Percentiles rank a stretch among this genome's conserved stretches.
Conservation (phyloP, 2,888 invertebrate genomes). For the Yponomeuta cagnagella region DNA sequence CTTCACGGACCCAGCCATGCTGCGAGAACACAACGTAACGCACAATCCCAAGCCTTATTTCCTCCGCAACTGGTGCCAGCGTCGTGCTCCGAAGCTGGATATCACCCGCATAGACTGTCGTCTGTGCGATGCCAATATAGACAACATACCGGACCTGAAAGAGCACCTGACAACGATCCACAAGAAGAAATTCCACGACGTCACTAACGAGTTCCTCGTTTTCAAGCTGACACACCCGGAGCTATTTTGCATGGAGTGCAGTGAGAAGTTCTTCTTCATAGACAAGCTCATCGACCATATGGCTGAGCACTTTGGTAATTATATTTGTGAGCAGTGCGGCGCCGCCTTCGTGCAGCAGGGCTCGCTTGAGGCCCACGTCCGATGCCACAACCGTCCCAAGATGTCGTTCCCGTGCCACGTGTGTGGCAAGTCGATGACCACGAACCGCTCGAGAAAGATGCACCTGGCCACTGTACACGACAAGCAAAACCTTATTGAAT, state of each 20-base stretch:
- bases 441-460: constrained; percentile 45
- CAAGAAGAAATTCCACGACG: constrained; percentile 35
- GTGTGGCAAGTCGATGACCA: constrained; percentile 63
- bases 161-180: constrained; percentile 43
- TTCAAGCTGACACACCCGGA: constrained; percentile 50
- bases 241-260: constrained; percentile 55
- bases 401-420: constrained; percentile 66
- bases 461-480: constrained; percentile 60
- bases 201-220: constrained; percentile 53
- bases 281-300: constrained; percentile 58
- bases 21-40: constrained; percentile 46
- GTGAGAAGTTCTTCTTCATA: constrained; percentile 49
- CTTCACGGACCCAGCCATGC: constrained; percentile 48
- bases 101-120: constrained; percentile 56
- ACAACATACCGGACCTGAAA: constrained; percentile 44
- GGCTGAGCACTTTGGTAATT: constrained; percentile 59
- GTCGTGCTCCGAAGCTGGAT: constrained; percentile 10
- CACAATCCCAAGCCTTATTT: constrained; percentile 39
- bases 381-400: constrained; percentile 58
- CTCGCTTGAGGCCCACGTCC: constrained; percentile 60
- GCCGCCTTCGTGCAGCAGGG: constrained; percentile 64
- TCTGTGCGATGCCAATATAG: constrained; percentile 51
- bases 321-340: constrained; percentile 58
- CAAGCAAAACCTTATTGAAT: constrained; percentile 57
- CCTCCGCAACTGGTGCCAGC: background rate